Evolutionary conservation across 1,140 invertebrate species (phyloP).

Genomic region (Drosophila melanogaster): DNA sequence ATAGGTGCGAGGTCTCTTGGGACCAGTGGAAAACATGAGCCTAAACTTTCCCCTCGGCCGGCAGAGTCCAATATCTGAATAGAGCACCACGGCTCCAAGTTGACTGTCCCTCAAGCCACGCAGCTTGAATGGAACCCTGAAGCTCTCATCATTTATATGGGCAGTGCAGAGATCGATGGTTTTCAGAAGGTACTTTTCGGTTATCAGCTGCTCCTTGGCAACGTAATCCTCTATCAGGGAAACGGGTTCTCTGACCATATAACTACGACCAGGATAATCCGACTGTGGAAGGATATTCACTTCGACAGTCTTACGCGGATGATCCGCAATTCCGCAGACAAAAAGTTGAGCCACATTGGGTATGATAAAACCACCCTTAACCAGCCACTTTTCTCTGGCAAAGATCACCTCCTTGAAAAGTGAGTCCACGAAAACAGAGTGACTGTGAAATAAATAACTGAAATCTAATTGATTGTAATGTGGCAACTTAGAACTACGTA

Average conservation of each 20-base stretch:
- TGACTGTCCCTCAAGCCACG: constrained; percentile 7
- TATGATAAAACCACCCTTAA: constrained; percentile 41
- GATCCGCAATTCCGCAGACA: constrained; percentile 27
- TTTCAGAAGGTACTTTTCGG: constrained; percentile 24
- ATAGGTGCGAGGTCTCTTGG: constrained; percentile 29
- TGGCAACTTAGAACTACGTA: constrained; percentile 1
- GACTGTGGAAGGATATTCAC: neutral
- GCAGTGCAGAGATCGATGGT: constrained; percentile 18
- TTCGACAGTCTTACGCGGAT: neutral
- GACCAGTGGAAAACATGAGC: constrained; percentile 42
- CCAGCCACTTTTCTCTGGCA: constrained; percentile 54
- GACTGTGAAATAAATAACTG: constrained; percentile 4
- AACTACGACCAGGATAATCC: neutral
- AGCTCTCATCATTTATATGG: constrained; percentile 2
- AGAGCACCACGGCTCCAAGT: constrained; percentile 20
- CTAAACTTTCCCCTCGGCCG: neutral
- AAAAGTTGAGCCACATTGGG: constrained; percentile 45
- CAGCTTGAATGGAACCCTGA: constrained; percentile 10
- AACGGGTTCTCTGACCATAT: neutral
- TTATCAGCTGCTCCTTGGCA: constrained; percentile 17
- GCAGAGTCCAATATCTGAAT: constrained; percentile 29
- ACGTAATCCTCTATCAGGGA: constrained; percentile 42
- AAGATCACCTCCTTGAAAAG: constrained; percentile 45
- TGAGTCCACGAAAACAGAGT: constrained; percentile 52
- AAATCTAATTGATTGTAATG: neutral